phyloP scores from a whole-genome alignment of 2,797 vertebrate genomes.

The Myripristis murdjan region DNA sequence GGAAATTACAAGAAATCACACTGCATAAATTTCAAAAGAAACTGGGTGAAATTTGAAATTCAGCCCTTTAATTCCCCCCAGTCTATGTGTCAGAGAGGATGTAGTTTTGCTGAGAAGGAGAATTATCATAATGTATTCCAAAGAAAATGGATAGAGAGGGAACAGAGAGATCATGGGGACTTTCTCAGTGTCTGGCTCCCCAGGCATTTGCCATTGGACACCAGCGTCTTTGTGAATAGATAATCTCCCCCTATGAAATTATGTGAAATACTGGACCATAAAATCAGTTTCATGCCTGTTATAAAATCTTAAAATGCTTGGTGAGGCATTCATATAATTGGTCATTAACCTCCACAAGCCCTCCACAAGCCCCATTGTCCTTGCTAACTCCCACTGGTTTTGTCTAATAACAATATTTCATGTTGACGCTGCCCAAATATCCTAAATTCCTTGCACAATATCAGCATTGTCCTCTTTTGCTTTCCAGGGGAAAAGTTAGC shows the following conservation, averaged over 20 bases:
- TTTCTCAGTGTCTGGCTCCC: constrained; percentile 70
- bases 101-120: constrained; percentile 61
- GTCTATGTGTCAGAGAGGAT: constrained; percentile 54
- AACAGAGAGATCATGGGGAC: constrained; percentile 68
- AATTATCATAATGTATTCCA: constrained; percentile 79
- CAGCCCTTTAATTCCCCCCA: constrained; percentile 50
- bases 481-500: constrained; percentile 12
- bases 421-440: constrained; percentile 73
- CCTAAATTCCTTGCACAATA: constrained; percentile 45
- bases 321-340: constrained; percentile 84
- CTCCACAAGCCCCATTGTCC: constrained; percentile 79
- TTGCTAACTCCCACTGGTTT: constrained; percentile 79
- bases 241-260: constrained; percentile 83
- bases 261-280: constrained; percentile 83
- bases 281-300: constrained; percentile 84
- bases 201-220: constrained; percentile 70
- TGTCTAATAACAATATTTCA: constrained; percentile 74
- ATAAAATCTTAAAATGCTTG: constrained; percentile 85
- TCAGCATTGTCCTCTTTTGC: constrained; percentile 29
- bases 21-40: constrained; percentile 50
- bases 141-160: constrained; percentile 57
- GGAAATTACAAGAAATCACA: constrained; percentile 29
- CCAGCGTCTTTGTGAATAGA: constrained; percentile 77
- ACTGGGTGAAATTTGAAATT: constrained; percentile 53
- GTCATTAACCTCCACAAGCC: constrained; percentile 84